These are phyloP conservation scores for Disparrhopalites patrizii DNA, from an alignment of 2,888 invertebrate genomes.

Conservation along the genomic window DNA sequence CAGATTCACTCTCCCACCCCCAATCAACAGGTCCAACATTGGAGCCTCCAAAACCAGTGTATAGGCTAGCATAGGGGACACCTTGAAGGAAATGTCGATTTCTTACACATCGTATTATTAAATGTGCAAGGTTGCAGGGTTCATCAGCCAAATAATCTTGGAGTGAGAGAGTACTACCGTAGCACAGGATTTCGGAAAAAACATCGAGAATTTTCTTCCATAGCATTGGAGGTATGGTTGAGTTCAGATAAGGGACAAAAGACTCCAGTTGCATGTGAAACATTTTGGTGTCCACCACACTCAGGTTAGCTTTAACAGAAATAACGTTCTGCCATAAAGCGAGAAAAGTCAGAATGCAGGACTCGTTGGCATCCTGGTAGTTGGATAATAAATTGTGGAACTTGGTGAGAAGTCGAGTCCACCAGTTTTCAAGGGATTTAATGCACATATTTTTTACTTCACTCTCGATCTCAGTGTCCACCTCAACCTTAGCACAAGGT, in stretches of 20 bases:
- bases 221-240: slow-evolving; percentile 68
- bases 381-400: slow-evolving; percentile 55
- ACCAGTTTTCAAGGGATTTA: slow-evolving; percentile 76
- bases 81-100: slow-evolving; percentile 71
- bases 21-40: slow-evolving; percentile 49
- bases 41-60: slow-evolving; percentile 56
- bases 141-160: slow-evolving; percentile 84
- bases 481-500: slow-evolving; percentile 39
- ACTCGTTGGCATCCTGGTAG: slow-evolving; percentile 55
- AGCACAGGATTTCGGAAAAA: slow-evolving; percentile 85
- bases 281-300: slow-evolving; percentile 81
- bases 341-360: slow-evolving; percentile 67
- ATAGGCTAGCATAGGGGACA: slow-evolving; percentile 52
- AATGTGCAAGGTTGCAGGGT: slow-evolving; percentile 78
- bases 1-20: slow-evolving; percentile 46
- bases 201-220: slow-evolving; percentile 80
- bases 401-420: slow-evolving; percentile 71
- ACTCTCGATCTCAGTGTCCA: slow-evolving; percentile 51
- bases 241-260: slow-evolving; percentile 67
- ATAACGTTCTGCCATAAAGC: slow-evolving; percentile 85
- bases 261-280: slow-evolving; percentile 80
- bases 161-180: slow-evolving; percentile 81
- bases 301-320: slow-evolving; percentile 83
- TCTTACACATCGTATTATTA: slow-evolving; percentile 79
- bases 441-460: slow-evolving; percentile 80